Evolutionary conservation across 2,797 vertebrate species (phyloP), one percentile per base, ranked within the genome.

Genomic region (Fistularia commersonii): DNA sequence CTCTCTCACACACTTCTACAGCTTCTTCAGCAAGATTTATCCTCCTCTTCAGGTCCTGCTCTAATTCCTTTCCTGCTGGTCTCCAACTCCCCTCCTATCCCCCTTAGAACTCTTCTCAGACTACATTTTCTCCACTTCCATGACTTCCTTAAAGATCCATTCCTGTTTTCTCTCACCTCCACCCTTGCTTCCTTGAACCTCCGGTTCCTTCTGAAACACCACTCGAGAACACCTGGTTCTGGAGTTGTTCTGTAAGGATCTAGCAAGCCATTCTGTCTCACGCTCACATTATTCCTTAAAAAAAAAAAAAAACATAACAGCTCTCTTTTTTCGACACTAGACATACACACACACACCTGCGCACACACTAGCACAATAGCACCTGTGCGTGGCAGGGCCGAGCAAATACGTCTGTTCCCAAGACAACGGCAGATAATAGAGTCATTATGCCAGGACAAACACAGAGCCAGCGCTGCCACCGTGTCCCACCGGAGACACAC

Each of bases 331-430:
- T 41, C 10, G 14, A 62, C 1, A 6, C 40, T 8, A 48, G 7
- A 33, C 66, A 60, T 50, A 61, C 54, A 61, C 62, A 62, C 62
- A 44, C 1, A n/a, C 72, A 83, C 76, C 79, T 82, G 78, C 69
- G 69, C 78, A 85, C 81, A 85, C 80, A 82, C 35, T 13, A 57
- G 56, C 63, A 72, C 75, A 81, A 70, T 74, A 48, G 75, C 79
- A 83, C 82, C 84, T 85, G 82, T 76, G 74, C 70, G 50, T 54
- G 68, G 48, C 61, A 57, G 57, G 51, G 48, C 67, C 69, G 61
- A 81, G 76, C 75, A 81, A 84, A 84, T 79, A 82, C 40, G 76
- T 79, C 79, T 79, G 85, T 87, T 88, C 81, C 81, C 80, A 83
- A 81, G 84, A 85, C 85, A 73, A 87, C 79, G 47, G 66, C 51